Conservation (phyloP, 1,140 invertebrate genomes). For the Leptinotarsa undecemlineata region DNA sequence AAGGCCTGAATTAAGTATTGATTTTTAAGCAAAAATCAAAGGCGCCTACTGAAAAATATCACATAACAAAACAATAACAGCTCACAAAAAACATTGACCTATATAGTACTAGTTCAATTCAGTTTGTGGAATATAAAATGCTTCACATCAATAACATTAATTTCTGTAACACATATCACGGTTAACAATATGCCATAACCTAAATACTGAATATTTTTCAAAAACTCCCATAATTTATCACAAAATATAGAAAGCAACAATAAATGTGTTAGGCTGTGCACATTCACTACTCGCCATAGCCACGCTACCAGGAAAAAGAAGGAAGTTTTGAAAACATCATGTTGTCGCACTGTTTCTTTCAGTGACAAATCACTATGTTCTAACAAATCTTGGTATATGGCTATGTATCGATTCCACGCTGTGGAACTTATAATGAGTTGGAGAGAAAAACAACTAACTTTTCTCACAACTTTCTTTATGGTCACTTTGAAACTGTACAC, state of each 20-base stretch:
- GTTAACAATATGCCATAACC: conserved; percentile 63
- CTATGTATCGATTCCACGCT: conserved; percentile 81
- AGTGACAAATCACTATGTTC: conserved; percentile 63
- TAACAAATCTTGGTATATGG: conserved; percentile 73
- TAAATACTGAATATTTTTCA: conserved; percentile 66
- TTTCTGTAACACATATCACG: conserved; percentile 64
- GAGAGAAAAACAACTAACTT: conserved; percentile 67
- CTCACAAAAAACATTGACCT: conserved; percentile 4
- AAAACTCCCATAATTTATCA: conserved; percentile 76
- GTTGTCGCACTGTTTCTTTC: conserved; percentile 59
- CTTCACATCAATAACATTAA: conserved; percentile 61
- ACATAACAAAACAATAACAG: conserved; percentile 6
- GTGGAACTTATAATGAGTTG: conserved; percentile 73
- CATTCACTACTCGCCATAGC: conserved; percentile 78
- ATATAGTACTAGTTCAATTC: conserved; percentile 16
- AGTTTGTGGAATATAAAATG: conserved; percentile 58
- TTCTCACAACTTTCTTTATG: conserved; percentile 65
- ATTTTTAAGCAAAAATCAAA: background rate
- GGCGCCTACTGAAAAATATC: background rate
- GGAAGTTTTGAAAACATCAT: conserved; percentile 63
- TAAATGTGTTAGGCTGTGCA: conserved; percentile 77
- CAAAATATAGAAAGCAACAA: conserved; percentile 77
- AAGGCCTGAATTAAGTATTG: background rate
- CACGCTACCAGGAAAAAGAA: conserved; percentile 75
- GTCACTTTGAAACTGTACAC: conserved; percentile 68